Base-by-base conservation (phyloP, 2,888 invertebrate genomes). In the Aphodius granarius region DNA sequence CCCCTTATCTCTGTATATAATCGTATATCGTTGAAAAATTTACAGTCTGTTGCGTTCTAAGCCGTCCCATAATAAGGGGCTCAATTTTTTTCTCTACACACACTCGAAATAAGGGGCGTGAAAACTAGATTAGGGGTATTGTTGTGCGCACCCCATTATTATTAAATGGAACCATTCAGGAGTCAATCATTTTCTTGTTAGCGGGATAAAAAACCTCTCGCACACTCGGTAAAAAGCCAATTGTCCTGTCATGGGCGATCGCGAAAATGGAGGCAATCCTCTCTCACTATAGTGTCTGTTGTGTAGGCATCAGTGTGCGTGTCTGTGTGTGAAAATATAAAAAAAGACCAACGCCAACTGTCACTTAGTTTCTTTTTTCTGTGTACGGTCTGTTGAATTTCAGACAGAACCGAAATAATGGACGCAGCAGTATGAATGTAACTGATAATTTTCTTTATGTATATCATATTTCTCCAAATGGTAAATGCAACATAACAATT, bases 161-260 rank as follows among this genome's bases (percentile, higher is more conserved):
- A 83, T 83, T 82, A 81, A 82, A 83, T 82, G 81, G 81, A 82
- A 81, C 77, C 81, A 81, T 83, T 83, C 83, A 79, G 79, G 79
- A 81, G 81, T 81, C 82, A 83, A 83, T 83, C 83, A 82, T 76
- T 78, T 76, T 77, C 77, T 76, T 70, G 79, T 80, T 79, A 76
- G 77, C 77, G 43, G 43, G 43, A 43, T 43, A 43, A 43, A 43
- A 43, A 43, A 43, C n/a, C n/a, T n/a, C n/a, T n/a, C 43, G 43
- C 43, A 43, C 43, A 43, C 43, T 9, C 43, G 13, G 9, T 43
- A 43, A 43, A 43, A 43, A 43, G 80, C 21, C 72, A 79, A 77
- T 78, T 78, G 76, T 76, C 74, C 75, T 79, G 78, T 80, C 80
- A 80, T 78, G 75, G 77, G 74, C 73, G 9, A 68, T 75, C 63